Base-by-base conservation (phyloP, 1,140 invertebrate species). In the Coenobita brevimanus region DNA sequence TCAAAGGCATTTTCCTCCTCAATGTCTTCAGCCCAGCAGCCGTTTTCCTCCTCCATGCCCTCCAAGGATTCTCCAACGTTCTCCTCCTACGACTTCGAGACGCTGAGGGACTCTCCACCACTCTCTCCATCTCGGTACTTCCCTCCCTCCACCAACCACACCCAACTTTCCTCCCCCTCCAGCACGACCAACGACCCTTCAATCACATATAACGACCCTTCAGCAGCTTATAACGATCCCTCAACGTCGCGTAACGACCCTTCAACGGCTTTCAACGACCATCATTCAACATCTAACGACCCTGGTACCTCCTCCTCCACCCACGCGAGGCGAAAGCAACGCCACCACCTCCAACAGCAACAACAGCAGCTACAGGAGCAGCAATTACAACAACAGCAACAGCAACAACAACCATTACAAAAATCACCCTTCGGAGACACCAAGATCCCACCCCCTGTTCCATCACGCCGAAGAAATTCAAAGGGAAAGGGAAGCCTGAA, bases 371-470 rank as follows among this genome's bases (percentile, higher is more conserved):
- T 27, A 30, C 27, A 50, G 46, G 6, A 8, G 17, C 6, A 8
- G 17, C 46, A 50, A 50, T 17, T 8, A 50, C 46, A 50, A 50
- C 46, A 50, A 50, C 46, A 6, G 17, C 46, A 67, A 67, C n/a
- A 6, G 43, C 21, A 46, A 41, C 15, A 76, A 76, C 38, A 76
- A 21, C 38, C 41, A 27, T 6, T 46, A 38, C 4, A 46, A 46
- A 13, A 24, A 6, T 76, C 73, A 24, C 73, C 73, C 41, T 76
- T 76, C 41, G 73, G 73, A 43, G 36, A 76, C 4, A 27, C 73
- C 73, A 76, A 76, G 21, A 76, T 76, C 30, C 80, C 80, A 24
- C 64, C 64, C 3, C 30, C 54, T 15, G 80, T 69, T 27, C 62
- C 62, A 13, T 69, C 80, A 6, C 36, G 73, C 13, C 41, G 73